Base-by-base conservation (phyloP, 2,113 vertebrate species). In the Ochotona curzoniae region DNA sequence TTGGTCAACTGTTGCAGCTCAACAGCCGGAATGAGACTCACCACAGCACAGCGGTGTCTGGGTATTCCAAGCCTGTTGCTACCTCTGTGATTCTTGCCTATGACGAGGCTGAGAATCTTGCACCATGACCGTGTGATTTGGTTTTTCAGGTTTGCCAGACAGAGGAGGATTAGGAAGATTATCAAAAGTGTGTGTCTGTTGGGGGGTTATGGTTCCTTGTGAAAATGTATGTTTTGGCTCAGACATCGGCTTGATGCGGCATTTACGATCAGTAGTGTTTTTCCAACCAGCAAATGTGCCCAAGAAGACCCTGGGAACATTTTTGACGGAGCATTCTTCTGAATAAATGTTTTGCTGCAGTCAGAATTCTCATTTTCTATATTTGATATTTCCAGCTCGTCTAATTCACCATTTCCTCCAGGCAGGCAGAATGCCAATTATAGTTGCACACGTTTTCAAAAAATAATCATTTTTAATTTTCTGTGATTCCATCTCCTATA, bases 181-280 rank as follows among this genome's bases (percentile, higher is more conserved):
- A 66, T 88, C 26, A 88, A 89, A 93, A 93, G 32, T 83, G 71
- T 80, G 25, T 90, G 69, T 73, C 87, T 93, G 94, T 96, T 95
- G 87, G 57, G 51, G 89, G 91, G 51, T 93, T 95, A 90, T 66
- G 89, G 75, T 75, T 91, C 95, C 90, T 90, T 96, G 44, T 35
- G 69, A 96, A 97, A 97, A 97, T 96, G 92, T 96, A 78, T 96
- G 26, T 93, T 93, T 97, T 96, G 95, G 93, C 92, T 93, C 83
- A 80, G 76, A 91, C 90, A 89, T 85, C 82, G 93, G 49, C 69
- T 91, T 87, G 38, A 96, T 87, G 66, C 44, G 93, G 89, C 94
- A 89, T 91, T 96, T 97, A 96, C 93, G 86, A 89, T 94, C 66
- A 91, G 64, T 76, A 78, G 90, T 96, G 79, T 94, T 94, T 96